Conservation (phyloP, 2,113 vertebrate genomes). For the Sylvia atricapilla region DNA sequence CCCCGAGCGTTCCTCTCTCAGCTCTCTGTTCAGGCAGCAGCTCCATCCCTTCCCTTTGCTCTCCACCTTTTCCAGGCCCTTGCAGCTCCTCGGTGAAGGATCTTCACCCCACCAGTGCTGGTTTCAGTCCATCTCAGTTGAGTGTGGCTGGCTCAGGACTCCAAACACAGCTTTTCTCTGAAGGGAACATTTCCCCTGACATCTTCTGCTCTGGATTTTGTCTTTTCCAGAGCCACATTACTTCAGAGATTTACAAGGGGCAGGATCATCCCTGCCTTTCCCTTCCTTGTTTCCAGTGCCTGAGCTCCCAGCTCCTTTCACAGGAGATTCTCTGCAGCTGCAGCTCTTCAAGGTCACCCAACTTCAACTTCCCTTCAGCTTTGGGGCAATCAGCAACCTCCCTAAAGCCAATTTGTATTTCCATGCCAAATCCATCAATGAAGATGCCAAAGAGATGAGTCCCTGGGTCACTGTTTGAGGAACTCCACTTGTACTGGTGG, state of each 20-base stretch:
- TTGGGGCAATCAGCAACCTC: conserved; percentile 3
- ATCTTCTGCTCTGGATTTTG: not conserved
- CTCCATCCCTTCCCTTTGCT: not conserved
- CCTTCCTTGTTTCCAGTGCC: not conserved
- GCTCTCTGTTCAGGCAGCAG: not conserved
- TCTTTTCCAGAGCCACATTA: not conserved
- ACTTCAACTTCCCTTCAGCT: conserved; percentile 1
- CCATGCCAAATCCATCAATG: not conserved
- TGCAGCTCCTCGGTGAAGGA: not conserved
- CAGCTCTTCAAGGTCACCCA: conserved; percentile 24
- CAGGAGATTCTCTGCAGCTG: not conserved
- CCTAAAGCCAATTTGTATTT: not conserved
- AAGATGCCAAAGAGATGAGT: not conserved
- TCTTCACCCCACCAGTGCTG: not conserved
- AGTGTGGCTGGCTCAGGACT: not conserved
- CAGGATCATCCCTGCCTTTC: not conserved
- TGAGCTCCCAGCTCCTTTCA: not conserved
- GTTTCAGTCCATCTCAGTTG: not conserved
- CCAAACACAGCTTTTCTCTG: not conserved
- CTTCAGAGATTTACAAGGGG: not conserved
- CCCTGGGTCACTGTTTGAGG: not conserved
- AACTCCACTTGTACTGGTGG: not conserved
- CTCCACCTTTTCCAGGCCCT: not conserved
- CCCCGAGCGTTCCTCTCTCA: not conserved
- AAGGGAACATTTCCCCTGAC: not conserved